Evolutionary conservation across 2,888 invertebrate genomes (phyloP).

Genomic region (Drosophila prostipennis): DNA sequence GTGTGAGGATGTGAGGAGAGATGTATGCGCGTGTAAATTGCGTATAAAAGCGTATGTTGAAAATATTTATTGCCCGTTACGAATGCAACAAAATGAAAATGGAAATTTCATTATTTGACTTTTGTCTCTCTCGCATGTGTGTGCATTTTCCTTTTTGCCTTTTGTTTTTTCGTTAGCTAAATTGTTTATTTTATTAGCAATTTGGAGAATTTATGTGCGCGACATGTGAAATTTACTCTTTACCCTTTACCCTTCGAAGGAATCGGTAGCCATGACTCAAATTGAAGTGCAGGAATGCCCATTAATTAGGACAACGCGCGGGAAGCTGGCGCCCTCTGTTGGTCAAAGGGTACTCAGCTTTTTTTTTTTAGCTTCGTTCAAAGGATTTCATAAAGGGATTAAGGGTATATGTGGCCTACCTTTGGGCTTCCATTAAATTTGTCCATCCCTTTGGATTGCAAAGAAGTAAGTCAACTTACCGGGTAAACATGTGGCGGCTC

Average conservation of each 20-base stretch:
- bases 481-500: conserved; percentile 78
- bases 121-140: conserved; percentile 23
- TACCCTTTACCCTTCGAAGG: conserved; percentile 24
- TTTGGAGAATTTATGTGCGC: conserved; percentile 72
- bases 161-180: conserved; percentile 66
- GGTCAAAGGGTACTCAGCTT: conserved; percentile 32
- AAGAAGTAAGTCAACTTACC: conserved; percentile 70
- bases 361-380: conserved; percentile 5
- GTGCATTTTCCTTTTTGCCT: conserved; percentile 1
- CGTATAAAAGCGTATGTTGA: conserved; percentile 80
- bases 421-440: conserved; percentile 57
- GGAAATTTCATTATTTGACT: conserved; percentile 80
- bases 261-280: conserved; percentile 29
- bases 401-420: conserved; percentile 57
- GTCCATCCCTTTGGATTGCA: not conserved
- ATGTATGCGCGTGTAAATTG: conserved; percentile 80
- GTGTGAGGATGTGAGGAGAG: conserved; percentile 41
- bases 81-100: conserved; percentile 82
- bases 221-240: conserved; percentile 49
- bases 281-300: conserved; percentile 76
- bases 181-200: conserved; percentile 81
- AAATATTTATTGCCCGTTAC: conserved; percentile 83
- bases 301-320: conserved; percentile 63
- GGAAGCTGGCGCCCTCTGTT: conserved; percentile 60
- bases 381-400: conserved; percentile 32